These are phyloP conservation scores for Heliconius congener DNA, from an alignment of 1,140 invertebrate genomes.

Conservation along the genomic window DNA sequence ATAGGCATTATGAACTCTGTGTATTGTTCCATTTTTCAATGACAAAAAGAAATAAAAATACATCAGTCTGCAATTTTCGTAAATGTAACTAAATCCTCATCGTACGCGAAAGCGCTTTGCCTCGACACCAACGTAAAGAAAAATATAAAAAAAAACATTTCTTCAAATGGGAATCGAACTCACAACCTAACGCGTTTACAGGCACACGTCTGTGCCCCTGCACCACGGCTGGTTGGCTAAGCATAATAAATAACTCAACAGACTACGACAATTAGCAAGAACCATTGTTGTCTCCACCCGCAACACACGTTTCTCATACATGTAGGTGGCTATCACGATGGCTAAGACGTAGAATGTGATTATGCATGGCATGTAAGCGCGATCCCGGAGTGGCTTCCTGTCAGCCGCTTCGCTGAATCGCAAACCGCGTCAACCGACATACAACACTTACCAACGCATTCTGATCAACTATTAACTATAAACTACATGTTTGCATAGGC, in stretches of 20 bases:
- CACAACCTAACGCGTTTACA: no score
- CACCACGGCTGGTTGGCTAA: no score
- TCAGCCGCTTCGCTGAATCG: constrained; percentile 66
- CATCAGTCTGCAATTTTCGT: neutral
- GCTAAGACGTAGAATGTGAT: constrained; percentile 45
- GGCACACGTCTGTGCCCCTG: no score
- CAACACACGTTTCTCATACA: neutral
- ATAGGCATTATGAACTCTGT: neutral
- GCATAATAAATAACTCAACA: no score
- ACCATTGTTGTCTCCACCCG: neutral
- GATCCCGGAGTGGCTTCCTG: constrained; percentile 62
- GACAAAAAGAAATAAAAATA: neutral
- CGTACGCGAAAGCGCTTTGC: no score
- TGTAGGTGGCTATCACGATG: neutral
- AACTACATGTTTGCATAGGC: constrained; percentile 28
- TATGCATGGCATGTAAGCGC: constrained; percentile 57
- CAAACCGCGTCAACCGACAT: constrained; percentile 52
- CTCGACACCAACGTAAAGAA: no score
- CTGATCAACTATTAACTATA: constrained; percentile 55
- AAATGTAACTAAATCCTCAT: no score
- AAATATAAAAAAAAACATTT: no score
- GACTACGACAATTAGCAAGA: neutral
- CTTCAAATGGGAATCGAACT: no score
- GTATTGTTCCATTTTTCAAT: no score
- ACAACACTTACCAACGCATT: constrained; percentile 58